These are phyloP conservation scores for Tragelaphus scriptus DNA, from an alignment of 2,113 vertebrate species.

Conservation along the genomic window DNA sequence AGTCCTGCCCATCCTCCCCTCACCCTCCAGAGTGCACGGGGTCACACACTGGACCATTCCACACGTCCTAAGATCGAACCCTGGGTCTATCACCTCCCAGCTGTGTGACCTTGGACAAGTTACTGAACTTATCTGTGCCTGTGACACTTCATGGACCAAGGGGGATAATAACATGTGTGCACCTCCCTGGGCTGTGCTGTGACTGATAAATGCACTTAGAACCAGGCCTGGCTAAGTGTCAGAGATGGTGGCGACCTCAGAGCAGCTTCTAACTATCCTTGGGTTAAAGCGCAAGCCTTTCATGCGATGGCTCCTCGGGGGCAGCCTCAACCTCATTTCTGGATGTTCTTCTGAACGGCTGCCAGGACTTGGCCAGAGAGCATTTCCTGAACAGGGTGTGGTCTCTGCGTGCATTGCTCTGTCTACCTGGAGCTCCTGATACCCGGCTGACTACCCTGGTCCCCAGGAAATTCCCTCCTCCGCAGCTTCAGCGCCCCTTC, in stretches of 20 bases:
- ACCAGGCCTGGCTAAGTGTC: not conserved
- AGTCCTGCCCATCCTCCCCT: not conserved
- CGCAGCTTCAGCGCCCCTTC: not conserved
- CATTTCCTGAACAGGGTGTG: not conserved
- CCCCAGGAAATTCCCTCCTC: not conserved
- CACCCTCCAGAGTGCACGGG: too few relatives aligned
- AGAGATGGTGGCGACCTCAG: accelerated
- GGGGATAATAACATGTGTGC: accelerated
- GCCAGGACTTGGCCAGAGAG: not conserved
- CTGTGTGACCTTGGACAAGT: not conserved
- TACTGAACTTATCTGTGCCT: not conserved
- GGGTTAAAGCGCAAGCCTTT: not conserved
- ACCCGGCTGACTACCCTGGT: not conserved
- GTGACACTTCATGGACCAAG: not conserved
- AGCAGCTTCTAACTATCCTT: not conserved
- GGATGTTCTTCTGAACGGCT: not conserved
- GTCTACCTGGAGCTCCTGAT: not conserved
- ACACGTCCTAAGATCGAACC: not conserved
- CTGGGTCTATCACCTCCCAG: too few relatives aligned
- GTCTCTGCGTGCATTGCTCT: not conserved
- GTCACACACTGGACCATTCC: not conserved
- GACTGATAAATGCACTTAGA: not conserved
- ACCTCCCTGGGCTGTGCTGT: not conserved
- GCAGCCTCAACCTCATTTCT: not conserved
- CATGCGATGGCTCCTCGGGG: accelerated